phyloP scores from a whole-genome alignment of 2,888 invertebrate genomes.

The Gymnocheta viridis region DNA sequence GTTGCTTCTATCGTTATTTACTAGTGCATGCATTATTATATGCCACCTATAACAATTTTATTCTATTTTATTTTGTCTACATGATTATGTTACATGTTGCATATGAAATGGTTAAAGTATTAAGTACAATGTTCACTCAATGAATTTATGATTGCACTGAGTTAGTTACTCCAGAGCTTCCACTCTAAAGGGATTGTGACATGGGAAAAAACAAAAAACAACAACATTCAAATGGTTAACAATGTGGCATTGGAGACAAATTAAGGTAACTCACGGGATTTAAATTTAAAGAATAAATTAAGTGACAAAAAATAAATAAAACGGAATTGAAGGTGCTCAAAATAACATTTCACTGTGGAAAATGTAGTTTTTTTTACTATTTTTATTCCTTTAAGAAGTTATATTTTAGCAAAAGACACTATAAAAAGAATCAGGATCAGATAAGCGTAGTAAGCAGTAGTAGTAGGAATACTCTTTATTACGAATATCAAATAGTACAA shows the following conservation, averaged over 20 bases:
- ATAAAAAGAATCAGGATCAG: too few species aligned
- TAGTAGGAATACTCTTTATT: too few species aligned
- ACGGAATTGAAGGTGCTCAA: background rate
- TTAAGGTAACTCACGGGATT: slow-evolving; percentile 38
- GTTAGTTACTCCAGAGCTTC: slow-evolving; percentile 50
- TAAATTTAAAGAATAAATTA: background rate
- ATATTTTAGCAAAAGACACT: too few species aligned
- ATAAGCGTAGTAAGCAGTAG: too few species aligned
- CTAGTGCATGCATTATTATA: slow-evolving; percentile 32
- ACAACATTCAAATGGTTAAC: background rate
- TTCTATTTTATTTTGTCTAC: slow-evolving; percentile 55
- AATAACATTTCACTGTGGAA: background rate
- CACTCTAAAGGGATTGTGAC: slow-evolving; percentile 43
- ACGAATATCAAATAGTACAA: too few species aligned
- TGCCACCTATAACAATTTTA: slow-evolving; percentile 44
- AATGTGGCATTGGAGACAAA: slow-evolving; percentile 53
- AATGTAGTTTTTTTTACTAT: background rate
- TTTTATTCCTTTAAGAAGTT: too few species aligned
- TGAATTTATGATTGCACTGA: slow-evolving; percentile 69
- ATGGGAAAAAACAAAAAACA: slow-evolving; percentile 17
- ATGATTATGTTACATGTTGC: slow-evolving; percentile 66
- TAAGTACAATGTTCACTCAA: slow-evolving; percentile 68
- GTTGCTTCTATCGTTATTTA: slow-evolving; percentile 15
- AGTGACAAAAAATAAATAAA: background rate
- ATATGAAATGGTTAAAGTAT: slow-evolving; percentile 65